phyloP scores from a whole-genome alignment of 1,140 invertebrate species.

The Zaprionus nigranus region DNA sequence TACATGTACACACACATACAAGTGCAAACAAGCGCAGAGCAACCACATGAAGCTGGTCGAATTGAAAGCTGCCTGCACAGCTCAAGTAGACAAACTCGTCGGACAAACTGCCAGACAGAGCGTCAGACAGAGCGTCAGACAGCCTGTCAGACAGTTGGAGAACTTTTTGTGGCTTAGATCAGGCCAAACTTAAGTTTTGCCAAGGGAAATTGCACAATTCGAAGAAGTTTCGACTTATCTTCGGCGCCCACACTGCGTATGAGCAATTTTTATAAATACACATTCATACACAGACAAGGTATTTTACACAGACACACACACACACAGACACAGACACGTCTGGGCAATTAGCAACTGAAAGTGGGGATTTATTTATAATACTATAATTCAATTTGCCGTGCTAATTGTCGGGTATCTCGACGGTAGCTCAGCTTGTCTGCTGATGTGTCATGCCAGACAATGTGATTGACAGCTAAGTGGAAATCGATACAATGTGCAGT shows the following conservation, averaged over 20 bases:
- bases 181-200: conserved; percentile 1
- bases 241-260: conserved; percentile 14
- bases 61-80: conserved; percentile 22
- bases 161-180: not conserved
- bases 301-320: not conserved
- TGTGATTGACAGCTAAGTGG: not conserved
- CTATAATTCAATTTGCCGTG: not conserved
- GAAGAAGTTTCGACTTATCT: not conserved
- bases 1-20: not conserved
- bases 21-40: not conserved
- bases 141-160: conserved; percentile 6
- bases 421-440: not conserved
- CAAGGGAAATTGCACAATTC: conserved; percentile 4
- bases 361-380: not conserved
- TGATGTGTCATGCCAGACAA: not conserved
- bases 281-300: not conserved
- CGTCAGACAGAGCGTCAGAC: not conserved
- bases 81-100: conserved; percentile 9
- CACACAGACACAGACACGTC: not conserved
- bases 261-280: conserved; percentile 11
- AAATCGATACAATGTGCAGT: not conserved
- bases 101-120: conserved; percentile 11
- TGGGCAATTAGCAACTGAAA: conserved; percentile 21
- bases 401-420: not conserved
- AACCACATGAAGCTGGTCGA: conserved; percentile 34